Evolutionary conservation across 2,797 vertebrate species (phyloP).

Genomic region (Galago senegalensis): DNA sequence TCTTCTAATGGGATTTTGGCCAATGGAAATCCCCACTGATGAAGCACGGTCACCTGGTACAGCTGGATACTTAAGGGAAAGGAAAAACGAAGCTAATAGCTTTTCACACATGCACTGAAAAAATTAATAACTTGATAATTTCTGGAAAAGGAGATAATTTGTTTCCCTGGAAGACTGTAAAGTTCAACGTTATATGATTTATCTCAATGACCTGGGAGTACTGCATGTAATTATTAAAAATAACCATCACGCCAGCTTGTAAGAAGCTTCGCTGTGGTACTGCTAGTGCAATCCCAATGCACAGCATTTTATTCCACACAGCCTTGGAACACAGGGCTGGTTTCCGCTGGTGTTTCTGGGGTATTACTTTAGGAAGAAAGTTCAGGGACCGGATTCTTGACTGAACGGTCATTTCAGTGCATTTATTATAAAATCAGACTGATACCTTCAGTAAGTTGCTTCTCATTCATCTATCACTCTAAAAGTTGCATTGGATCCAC

Average conservation of each 20-base stretch:
- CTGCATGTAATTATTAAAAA: slow-evolving; percentile 63
- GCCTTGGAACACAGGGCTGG: background rate
- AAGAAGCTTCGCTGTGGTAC: background rate
- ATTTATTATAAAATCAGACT: background rate
- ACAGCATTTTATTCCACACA: fast-evolving
- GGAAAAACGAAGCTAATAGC: background rate
- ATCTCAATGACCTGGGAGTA: slow-evolving; percentile 46
- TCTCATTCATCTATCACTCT: background rate
- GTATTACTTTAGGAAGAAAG: background rate
- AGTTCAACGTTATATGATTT: background rate
- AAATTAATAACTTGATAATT: slow-evolving; percentile 38
- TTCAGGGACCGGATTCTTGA: background rate
- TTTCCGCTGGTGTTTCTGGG: background rate
- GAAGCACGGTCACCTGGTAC: background rate
- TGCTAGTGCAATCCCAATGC: background rate
- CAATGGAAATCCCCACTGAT: background rate
- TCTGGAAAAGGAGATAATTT: slow-evolving; percentile 46
- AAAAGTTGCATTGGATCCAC: background rate
- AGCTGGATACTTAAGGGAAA: slow-evolving; percentile 58
- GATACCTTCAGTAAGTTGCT: background rate
- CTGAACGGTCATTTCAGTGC: background rate
- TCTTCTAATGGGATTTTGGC: background rate
- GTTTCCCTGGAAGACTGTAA: background rate
- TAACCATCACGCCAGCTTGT: background rate
- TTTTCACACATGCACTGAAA: slow-evolving; percentile 44